A percentile compares a stretch with the other conserved stretches of the same genome.
These are phyloP conservation scores for Theretra japonica DNA, from an alignment of 2,888 invertebrate species.

Conservation along the genomic window DNA sequence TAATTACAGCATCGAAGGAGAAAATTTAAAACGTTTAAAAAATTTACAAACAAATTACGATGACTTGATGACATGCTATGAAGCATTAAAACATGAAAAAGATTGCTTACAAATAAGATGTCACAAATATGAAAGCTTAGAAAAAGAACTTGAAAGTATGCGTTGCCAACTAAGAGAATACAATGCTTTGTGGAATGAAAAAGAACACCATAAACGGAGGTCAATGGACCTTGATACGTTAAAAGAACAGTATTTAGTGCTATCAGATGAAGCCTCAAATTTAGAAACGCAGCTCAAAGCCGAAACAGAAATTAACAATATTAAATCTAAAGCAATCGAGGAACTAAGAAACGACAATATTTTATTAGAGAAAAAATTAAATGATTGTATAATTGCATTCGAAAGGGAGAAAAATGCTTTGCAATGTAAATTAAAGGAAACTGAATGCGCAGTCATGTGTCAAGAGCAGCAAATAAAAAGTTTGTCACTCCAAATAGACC, in stretches of 20 bases:
- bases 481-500: conserved; percentile 80
- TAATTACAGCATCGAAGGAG: conserved; percentile 60
- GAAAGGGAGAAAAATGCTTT: conserved; percentile 80
- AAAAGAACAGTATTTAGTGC: conserved; percentile 70
- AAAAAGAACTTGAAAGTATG: conserved; percentile 64
- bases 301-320: conserved; percentile 71
- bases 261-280: conserved; percentile 70
- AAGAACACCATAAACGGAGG: conserved; percentile 71
- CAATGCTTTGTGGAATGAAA: conserved; percentile 72
- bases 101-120: conserved; percentile 60
- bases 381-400: conserved; percentile 59
- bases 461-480: conserved; percentile 85
- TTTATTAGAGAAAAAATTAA: conserved; percentile 64
- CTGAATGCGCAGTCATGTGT: conserved; percentile 82
- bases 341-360: conserved; percentile 67
- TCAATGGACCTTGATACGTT: conserved; percentile 69
- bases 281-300: conserved; percentile 72
- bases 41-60: conserved; percentile 71
- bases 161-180: conserved; percentile 67
- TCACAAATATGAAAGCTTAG: conserved; percentile 65
- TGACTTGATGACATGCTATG: conserved; percentile 70
- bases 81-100: conserved; percentile 70
- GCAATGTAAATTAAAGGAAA: conserved; percentile 79
- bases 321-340: conserved; percentile 64
- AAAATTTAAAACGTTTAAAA: conserved; percentile 71